Evolutionary conservation across 2,113 vertebrate species (phyloP), one percentile per base, ranked within the genome.

Genomic region (Gambusia holbrooki): DNA sequence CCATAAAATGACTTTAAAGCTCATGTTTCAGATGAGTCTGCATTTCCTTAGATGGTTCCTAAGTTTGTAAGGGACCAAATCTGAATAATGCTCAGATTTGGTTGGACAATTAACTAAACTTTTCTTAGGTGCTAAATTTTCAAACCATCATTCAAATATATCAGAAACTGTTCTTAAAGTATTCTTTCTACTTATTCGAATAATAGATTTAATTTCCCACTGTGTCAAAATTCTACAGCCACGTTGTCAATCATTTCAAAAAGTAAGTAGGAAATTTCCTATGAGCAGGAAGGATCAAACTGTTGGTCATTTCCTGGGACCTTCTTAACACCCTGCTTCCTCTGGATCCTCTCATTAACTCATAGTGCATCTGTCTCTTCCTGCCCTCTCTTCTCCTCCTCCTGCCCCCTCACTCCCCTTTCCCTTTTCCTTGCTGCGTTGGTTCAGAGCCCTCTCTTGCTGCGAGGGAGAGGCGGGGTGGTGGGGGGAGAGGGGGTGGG

Each of bases 401-500:
- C 87, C 84, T 77, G 83, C 69, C 87, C 83, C 86, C 83, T 92
- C 75, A 76, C 86, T 89, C 87, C 27, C 88, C 84, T 77, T 84
- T 58, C 25, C 83, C 90, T 88, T 81, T 89, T 62, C 86, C 87
- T 84, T 93, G 90, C 92, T 90, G 92, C 92, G 92, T 90, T 91
- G 92, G 90, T 94, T 94, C 93, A 95, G 94, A 95, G 89, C 92
- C 94, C 93, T 93, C 94, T 93, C 93, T 94, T 88, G 93, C 93
- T 92, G 93, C 92, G 90, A 94, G 94, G 93, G 94, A 94, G 92
- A 94, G 94, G 93, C 94, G 94, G 93, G 94, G 94, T 90, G 94
- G 94, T 84, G 93, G 93, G 89, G 94, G 94, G 94, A 94, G 94
- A 92, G 94, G 93, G 79, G 86, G 88, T 27, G 93, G 92, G 65